phyloP scores from a whole-genome alignment of 2,113 vertebrate species.

The Amazona guildingii region DNA sequence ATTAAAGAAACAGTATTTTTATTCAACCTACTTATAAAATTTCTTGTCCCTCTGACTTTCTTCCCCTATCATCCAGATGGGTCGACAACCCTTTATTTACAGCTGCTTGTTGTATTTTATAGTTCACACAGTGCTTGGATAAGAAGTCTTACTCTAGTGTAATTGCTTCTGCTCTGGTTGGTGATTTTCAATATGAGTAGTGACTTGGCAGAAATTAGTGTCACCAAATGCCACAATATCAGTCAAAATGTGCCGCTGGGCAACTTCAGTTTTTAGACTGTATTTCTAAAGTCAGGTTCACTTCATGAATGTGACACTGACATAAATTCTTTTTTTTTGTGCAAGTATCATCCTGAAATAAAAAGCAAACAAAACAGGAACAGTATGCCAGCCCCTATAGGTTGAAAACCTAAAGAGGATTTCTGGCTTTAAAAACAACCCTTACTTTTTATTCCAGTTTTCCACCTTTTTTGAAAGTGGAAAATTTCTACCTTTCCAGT shows the following conservation, averaged over 20 bases:
- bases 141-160: neutral
- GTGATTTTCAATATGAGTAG: neutral
- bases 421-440: neutral
- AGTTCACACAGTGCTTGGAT: neutral
- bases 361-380: neutral
- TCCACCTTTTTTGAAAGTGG: neutral
- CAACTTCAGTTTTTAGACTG: neutral
- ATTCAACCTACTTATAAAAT: neutral
- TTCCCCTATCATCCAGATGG: neutral
- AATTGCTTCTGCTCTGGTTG: neutral
- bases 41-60: neutral
- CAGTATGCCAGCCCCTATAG: neutral
- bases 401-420: neutral
- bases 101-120: neutral
- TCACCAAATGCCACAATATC: neutral
- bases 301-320: neutral
- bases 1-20: slow-evolving; percentile 27
- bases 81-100: neutral
- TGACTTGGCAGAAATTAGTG: neutral
- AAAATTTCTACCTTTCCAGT: neutral
- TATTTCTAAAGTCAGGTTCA: neutral
- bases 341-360: neutral
- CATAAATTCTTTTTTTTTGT: neutral
- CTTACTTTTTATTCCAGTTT: neutral
- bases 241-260: neutral